Conservation (phyloP, 2,888 invertebrate genomes). For the Mechanitis messenoides region DNA sequence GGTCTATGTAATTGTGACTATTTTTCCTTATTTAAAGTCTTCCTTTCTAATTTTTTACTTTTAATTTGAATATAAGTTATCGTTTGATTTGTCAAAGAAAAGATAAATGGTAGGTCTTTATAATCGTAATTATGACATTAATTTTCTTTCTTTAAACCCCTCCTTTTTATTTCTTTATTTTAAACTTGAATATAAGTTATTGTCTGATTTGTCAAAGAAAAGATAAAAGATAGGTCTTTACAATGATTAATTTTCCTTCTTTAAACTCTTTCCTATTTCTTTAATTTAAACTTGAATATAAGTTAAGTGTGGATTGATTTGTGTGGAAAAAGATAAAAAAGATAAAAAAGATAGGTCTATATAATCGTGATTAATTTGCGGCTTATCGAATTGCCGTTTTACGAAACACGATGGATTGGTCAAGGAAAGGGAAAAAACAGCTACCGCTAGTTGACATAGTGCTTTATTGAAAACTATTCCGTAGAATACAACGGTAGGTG, state of each 20-base stretch:
- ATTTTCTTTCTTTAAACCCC: conserved; percentile 37
- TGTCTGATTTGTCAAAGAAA: neutral
- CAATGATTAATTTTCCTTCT: conserved; percentile 16
- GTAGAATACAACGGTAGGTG: conserved; percentile 54
- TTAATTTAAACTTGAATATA: neutral
- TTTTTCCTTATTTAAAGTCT: conserved; percentile 37
- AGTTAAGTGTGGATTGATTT: neutral
- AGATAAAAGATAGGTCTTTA: conserved; percentile 1
- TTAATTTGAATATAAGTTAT: conserved; percentile 1
- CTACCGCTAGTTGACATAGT: conserved; percentile 73
- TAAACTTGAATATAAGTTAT: conserved; percentile 1
- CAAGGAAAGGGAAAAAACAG: conserved; percentile 56
- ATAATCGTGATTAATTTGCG: conserved; percentile 38
- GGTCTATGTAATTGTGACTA: neutral
- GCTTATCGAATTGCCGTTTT: conserved; percentile 52
- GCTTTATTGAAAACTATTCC: conserved; percentile 68
- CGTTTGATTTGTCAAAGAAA: neutral
- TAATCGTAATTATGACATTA: too few species aligned
- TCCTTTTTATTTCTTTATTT: conserved; percentile 44
- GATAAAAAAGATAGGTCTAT: conserved; percentile 29
- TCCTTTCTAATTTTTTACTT: conserved; percentile 44
- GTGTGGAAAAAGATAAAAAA: conserved; percentile 14
- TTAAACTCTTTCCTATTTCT: conserved; percentile 48
- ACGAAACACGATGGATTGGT: conserved; percentile 46
- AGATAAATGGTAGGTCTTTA: conserved; percentile 1